Conservation (phyloP, 2,797 vertebrate genomes). For the Phyllotis vaccarum region DNA sequence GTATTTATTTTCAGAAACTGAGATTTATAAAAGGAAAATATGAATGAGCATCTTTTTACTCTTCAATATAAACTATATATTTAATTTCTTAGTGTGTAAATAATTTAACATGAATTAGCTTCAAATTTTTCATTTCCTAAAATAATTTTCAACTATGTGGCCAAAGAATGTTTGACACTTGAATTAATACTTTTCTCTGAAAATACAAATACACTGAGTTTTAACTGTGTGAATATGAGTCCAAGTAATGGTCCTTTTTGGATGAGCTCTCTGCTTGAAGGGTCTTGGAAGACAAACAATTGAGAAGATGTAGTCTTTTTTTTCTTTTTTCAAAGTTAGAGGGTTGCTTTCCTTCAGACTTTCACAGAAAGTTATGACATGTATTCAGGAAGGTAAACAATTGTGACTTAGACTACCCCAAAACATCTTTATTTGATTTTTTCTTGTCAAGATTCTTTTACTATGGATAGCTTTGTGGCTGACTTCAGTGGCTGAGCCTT, state of each 20-base stretch:
- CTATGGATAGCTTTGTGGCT: not conserved
- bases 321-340: not conserved
- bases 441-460: not conserved
- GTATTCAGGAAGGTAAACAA: not conserved
- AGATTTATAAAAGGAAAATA: conserved; percentile 61
- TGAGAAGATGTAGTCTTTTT: not conserved
- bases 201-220: not conserved
- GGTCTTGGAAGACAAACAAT: not conserved
- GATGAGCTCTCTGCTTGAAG: not conserved
- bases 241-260: not conserved
- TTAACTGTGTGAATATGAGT: not conserved
- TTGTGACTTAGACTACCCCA: not conserved
- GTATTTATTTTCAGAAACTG: conserved; percentile 55
- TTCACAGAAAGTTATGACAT: conserved; percentile 1
- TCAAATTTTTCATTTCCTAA: conserved; percentile 69
- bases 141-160: conserved; percentile 47
- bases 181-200: conserved; percentile 60
- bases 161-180: conserved; percentile 26
- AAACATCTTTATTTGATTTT: conserved; percentile 47
- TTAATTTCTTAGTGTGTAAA: conserved; percentile 62
- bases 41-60: conserved; percentile 49
- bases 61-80: conserved; percentile 22
- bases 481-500: not conserved
- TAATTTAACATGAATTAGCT: conserved; percentile 61
- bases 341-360: not conserved